Percentiles rank a stretch among this genome's conserved stretches.
Conservation (phyloP, 2,113 vertebrate species). For the Grus americana region DNA sequence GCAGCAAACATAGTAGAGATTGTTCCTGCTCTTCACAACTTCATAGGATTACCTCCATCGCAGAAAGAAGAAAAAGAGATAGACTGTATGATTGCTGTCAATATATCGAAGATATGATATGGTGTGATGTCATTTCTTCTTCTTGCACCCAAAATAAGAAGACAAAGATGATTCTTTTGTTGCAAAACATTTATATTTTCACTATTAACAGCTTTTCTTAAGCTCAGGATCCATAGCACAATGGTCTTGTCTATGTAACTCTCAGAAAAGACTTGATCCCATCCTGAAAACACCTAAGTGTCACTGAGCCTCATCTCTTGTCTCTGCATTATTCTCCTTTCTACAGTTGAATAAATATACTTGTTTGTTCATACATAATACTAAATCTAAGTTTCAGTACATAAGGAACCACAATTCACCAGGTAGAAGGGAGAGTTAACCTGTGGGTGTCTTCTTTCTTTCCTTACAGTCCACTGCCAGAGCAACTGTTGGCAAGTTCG, state of each 20-base stretch:
- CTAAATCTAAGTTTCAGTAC: background rate
- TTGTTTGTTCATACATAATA: background rate
- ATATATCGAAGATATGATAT: background rate
- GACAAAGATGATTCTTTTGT: background rate
- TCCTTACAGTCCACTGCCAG: background rate
- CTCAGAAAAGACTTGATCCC: background rate
- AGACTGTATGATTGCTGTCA: background rate
- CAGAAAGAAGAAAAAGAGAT: background rate
- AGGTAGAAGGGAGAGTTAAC: background rate
- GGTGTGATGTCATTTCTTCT: background rate
- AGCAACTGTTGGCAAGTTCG: background rate
- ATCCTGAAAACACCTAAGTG: background rate
- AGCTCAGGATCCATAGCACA: background rate
- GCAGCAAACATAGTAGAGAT: background rate
- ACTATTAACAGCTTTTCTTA: background rate
- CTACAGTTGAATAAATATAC: background rate
- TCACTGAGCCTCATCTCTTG: background rate
- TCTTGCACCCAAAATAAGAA: background rate
- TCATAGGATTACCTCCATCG: background rate
- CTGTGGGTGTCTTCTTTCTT: background rate
- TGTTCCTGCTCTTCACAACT: background rate
- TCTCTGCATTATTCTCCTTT: background rate
- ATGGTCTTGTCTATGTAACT: background rate
- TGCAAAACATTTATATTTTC: background rate
- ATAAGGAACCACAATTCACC: background rate